A percentile compares a stretch with the other conserved stretches of the same genome.
Evolutionary conservation across 2,797 vertebrate species (phyloP).

Genomic region (Ataeniobius toweri): DNA sequence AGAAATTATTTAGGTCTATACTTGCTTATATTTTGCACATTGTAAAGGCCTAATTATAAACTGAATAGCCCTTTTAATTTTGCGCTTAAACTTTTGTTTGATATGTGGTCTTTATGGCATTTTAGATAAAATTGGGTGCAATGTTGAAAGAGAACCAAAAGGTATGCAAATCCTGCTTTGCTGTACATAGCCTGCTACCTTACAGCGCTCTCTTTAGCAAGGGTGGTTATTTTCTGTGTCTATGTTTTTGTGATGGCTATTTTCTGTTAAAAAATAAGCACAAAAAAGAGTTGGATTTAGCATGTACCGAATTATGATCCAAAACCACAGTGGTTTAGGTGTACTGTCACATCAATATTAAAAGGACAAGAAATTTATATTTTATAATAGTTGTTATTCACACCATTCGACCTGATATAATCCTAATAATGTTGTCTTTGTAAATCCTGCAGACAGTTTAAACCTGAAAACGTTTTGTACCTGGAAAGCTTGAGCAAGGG

Average conservation of each 20-base stretch:
- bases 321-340: background rate
- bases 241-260: background rate
- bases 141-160: background rate
- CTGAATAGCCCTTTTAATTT: too few relatives aligned
- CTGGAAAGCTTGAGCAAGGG: slow-evolving; percentile 94
- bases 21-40: background rate
- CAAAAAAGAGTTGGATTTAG: background rate
- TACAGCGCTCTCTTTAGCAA: background rate
- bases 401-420: background rate
- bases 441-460: background rate
- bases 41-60: background rate
- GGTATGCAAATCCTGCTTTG: background rate
- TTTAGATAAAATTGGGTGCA: background rate
- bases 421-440: background rate
- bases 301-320: background rate
- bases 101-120: background rate
- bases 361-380: background rate
- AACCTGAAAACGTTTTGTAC: slow-evolving; percentile 65
- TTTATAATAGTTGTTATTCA: background rate
- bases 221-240: background rate
- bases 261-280: background rate
- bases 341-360: background rate
- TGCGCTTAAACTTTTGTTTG: background rate
- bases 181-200: too few relatives aligned
- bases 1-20: background rate